Percentiles rank a stretch among this genome's conserved stretches.
Evolutionary conservation across 2,113 vertebrate species (phyloP).

Genomic region (Etia nguti): DNA sequence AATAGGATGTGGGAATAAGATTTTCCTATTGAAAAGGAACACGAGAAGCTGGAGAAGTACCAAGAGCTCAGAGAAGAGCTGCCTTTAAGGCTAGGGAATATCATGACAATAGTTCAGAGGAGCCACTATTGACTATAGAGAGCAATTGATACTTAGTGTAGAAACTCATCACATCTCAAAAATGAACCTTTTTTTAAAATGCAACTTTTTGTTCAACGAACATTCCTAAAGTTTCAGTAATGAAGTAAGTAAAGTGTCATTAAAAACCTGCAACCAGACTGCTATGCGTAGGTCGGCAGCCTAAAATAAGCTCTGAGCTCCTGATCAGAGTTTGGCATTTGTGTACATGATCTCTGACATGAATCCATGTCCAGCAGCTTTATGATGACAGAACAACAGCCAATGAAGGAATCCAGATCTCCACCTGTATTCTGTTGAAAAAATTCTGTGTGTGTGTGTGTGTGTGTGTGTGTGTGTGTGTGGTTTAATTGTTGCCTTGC

Average conservation of each 20-base stretch:
- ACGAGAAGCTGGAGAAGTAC: neutral
- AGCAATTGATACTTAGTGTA: neutral
- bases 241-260: too few species aligned
- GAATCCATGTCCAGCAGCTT: neutral
- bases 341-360: neutral
- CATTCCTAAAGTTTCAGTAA: too few species aligned
- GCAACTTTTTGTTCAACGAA: neutral
- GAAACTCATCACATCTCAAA: neutral
- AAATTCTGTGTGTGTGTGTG: neutral
- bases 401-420: neutral
- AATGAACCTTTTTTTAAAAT: neutral
- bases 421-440: neutral
- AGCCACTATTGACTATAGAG: too few species aligned
- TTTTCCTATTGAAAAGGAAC: neutral
- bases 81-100: neutral
- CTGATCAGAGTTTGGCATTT: neutral
- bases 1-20: neutral
- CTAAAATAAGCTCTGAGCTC: neutral
- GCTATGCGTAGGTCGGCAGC: too few species aligned
- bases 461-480: neutral
- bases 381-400: neutral
- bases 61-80: neutral
- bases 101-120: fast-evolving
- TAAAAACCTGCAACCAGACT: too few species aligned
- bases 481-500: neutral